Evolutionary conservation across 2,888 invertebrate species (phyloP), one percentile per base, ranked within the genome.

Genomic region (Pteria penguin): DNA sequence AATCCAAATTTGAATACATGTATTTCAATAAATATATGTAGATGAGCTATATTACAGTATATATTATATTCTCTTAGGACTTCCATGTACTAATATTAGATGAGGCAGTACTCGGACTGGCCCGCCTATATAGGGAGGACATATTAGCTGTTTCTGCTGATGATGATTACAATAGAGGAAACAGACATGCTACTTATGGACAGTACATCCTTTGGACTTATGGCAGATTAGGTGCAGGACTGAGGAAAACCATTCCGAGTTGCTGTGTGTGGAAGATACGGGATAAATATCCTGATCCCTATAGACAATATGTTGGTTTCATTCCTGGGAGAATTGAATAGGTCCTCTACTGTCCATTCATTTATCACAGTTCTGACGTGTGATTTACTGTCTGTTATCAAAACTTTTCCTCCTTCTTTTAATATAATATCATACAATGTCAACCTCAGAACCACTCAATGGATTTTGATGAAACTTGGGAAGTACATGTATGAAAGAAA

Each of bases 281-380:
- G 61, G 74, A 67, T 14, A 45, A 62, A 52, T 74, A 45, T 36
- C 69, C 70, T 14, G 68, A 69, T 26, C 36, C 57, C 18, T 54
- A 55, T 52, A 61, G 67, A 36, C 67, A 66, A 18, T 73, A 73
- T 67, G 62, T 52, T 26, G 73, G 67, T n/a, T 75, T 67, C 60
- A n/a, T 57, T 29, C 57, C 57, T 65, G 63, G 62, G 26, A 22
- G 65, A 29, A n/a, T 71, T 18, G 61, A 54, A 32, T 63, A 63
- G n/a, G n/a, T n/a, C n/a, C n/a, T n/a, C n/a, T n/a, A n/a, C n/a
- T n/a, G n/a, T n/a, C n/a, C n/a, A n/a, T n/a, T n/a, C n/a, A n/a
- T n/a, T n/a, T n/a, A n/a, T n/a, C n/a, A n/a, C n/a, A n/a, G n/a
- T n/a, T n/a, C n/a, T n/a, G n/a, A n/a, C n/a, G n/a, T n/a, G n/a